Evolutionary conservation across 2,797 vertebrate genomes (phyloP), one percentile per base, ranked within the genome.

Genomic region (Hypotaenidia okinawae): DNA sequence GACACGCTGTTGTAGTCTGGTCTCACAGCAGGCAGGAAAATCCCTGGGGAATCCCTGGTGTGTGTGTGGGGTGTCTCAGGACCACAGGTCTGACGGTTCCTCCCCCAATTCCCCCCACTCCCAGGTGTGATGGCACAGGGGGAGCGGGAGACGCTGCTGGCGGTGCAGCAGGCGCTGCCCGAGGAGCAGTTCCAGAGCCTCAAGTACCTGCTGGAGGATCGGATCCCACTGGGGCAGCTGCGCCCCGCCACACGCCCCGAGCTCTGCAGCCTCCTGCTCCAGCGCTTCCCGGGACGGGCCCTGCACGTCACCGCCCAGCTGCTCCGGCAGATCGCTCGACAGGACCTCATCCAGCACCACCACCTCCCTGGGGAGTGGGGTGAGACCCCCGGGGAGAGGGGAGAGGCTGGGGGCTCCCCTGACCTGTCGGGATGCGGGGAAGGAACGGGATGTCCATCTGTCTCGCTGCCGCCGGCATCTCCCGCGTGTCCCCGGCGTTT

Each of bases 71-170:
- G 43, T 21, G 45, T 45, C 45, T 19, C 45, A 45, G 45, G 45
- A 45, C 45, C 45, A 45, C 45, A 45, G 47, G 22, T 22, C 47
- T 49, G 47, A 49, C 19, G 17, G 18, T 21, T 45, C 21, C 19
- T 9, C 47, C 47, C 47, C 47, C 47, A 21, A 35, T 35, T 35
- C 25, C 47, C 47, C 47, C 21, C 19, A 10, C 47, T 22, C 47
- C 47, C 47, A 23, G 23, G 9, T 24, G 9, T 11, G 2, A 95
- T 97, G 95, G 98, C 97, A 33, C 92, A 84, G 91, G 98, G 97
- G 10, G 98, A 98, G 21, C 98, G 97, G 9, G 43, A 18, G 43
- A 43, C 59, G 2, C 98, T 98, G 4, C 87, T 94, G 59, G 11
- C 8, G 2, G 8, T 98, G 96, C 19, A 95, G 93, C 75, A 98